Conservation (phyloP, 2,797 vertebrate species). For the Crossoptilon crossoptilon region DNA sequence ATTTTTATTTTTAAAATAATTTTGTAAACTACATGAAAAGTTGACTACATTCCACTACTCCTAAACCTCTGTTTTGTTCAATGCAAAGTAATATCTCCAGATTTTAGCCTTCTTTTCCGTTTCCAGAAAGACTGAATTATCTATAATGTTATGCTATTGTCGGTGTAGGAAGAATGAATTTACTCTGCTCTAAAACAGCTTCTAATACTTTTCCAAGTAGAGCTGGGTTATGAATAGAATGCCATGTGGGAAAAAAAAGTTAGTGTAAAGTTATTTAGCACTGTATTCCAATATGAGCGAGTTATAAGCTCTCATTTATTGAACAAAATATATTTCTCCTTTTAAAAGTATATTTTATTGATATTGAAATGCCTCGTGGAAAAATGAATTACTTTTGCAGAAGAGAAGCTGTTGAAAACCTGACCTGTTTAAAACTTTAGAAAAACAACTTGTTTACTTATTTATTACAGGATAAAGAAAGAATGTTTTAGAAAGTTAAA, state of each 20-base stretch:
- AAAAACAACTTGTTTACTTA: background rate
- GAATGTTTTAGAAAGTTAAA: background rate
- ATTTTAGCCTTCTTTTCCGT: background rate
- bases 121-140: background rate
- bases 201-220: background rate
- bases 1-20: background rate
- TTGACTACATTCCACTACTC: background rate
- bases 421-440: background rate
- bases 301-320: background rate
- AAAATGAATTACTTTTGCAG: background rate
- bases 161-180: background rate
- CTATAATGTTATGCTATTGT: background rate
- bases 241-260: too few relatives aligned
- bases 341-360: background rate
- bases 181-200: background rate
- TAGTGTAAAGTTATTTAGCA: background rate
- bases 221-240: background rate
- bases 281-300: background rate
- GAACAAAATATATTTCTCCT: background rate
- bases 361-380: background rate
- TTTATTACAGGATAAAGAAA: background rate
- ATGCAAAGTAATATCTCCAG: background rate
- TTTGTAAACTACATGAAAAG: background rate
- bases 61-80: background rate
- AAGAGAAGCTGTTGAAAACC: background rate